Conservation (phyloP, 1,140 invertebrate species). For the Cepaea nemoralis region DNA sequence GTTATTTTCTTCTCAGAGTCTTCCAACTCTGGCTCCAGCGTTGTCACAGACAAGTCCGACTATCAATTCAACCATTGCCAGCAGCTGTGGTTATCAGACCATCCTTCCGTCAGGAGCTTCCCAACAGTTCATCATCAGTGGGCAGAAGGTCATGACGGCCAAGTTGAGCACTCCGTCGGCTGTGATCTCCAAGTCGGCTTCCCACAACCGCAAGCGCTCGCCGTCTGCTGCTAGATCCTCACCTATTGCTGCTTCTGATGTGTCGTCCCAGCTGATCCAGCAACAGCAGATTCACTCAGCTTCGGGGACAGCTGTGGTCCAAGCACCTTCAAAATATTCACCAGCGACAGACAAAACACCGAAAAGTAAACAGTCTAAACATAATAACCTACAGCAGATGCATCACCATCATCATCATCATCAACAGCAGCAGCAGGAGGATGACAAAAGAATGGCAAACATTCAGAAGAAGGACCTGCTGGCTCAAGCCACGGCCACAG, state of each 20-base stretch:
- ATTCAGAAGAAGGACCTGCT: conserved; percentile 30
- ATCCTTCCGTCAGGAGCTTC: conserved; percentile 24
- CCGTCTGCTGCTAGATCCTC: conserved; percentile 28
- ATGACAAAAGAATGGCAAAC: not conserved
- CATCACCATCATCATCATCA: not conserved
- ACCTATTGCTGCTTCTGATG: conserved; percentile 22
- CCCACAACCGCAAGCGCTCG: conserved; percentile 27
- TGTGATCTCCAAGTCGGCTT: not conserved
- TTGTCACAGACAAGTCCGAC: conserved; percentile 19
- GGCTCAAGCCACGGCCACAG: conserved; percentile 38
- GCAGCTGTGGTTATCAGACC: conserved; percentile 23
- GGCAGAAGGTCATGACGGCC: conserved; percentile 4
- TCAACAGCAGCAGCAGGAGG: not conserved
- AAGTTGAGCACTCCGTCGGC: conserved; percentile 1
- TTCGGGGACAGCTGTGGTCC: not conserved
- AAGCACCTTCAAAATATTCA: not conserved
- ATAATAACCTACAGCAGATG: not conserved
- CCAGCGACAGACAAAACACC: conserved; percentile 6
- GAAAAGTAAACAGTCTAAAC: conserved; percentile 14
- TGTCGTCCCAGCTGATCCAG: conserved; percentile 11
- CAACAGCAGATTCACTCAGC: conserved; percentile 6
- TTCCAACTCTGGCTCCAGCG: conserved; percentile 31
- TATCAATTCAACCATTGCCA: not conserved
- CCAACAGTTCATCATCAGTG: conserved; percentile 34
- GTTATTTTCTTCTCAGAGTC: conserved; percentile 6